Evolutionary conservation across 2,113 vertebrate genomes (phyloP).

Genomic region (Carassius gibelio): DNA sequence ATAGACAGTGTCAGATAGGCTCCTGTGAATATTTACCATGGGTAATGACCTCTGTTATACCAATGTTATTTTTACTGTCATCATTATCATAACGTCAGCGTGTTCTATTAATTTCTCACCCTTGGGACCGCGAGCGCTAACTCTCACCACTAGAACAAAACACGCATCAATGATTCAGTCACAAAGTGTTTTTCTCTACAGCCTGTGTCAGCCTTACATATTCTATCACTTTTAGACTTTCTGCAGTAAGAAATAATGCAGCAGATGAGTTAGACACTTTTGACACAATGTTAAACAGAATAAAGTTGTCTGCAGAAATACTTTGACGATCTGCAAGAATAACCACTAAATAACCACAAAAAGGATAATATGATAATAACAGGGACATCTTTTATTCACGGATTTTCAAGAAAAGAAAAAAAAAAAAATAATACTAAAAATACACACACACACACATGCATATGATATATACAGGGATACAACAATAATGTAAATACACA

Average conservation of each 20-base stretch:
- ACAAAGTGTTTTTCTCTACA: not conserved
- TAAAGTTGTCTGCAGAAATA: not conserved
- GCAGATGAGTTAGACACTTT: not conserved
- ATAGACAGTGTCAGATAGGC: not conserved
- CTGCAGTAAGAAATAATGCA: not conserved
- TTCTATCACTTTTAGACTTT: not conserved
- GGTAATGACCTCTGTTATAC: slow-evolving; percentile 34
- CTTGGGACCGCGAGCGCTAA: not conserved
- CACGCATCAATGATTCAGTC: not conserved
- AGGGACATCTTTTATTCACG: too few relatives aligned
- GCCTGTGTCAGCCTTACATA: not conserved
- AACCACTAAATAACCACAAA: too few relatives aligned
- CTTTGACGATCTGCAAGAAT: too few relatives aligned
- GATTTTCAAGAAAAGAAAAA: too few relatives aligned
- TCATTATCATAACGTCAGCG: slow-evolving; percentile 8
- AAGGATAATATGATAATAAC: too few relatives aligned
- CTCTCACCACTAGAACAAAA: not conserved
- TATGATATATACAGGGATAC: too few relatives aligned
- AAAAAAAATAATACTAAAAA: too few relatives aligned
- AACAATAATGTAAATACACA: too few relatives aligned
- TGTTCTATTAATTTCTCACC: not conserved
- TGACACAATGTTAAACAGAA: not conserved
- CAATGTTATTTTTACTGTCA: not conserved
- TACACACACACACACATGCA: too few relatives aligned
- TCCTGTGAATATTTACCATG: not conserved